Evolutionary conservation across 2,888 invertebrate genomes (phyloP), one percentile per base, ranked within the genome.

Genomic region (Prionchulus punctatus): DNA sequence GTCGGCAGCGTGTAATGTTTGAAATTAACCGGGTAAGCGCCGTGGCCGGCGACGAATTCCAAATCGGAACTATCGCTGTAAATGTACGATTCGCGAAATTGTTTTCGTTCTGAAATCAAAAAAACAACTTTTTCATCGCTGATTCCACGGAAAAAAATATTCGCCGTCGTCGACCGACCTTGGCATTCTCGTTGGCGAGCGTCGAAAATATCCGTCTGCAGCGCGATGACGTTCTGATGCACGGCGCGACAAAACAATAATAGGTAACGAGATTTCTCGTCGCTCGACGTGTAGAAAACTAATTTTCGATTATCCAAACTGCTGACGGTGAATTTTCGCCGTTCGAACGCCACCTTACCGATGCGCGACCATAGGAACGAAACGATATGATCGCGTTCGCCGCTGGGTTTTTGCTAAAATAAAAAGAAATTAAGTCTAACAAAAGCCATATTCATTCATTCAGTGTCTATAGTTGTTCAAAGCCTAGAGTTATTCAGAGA

Each of bases 321-420:
- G 67, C 87, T 87, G 57, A 86, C 84, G 12, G 88, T 91, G 74
- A 96, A 92, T 75, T 92, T 94, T 75, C 92, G 92, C 68, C 90
- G 80, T 74, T 94, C 92, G 73, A 92, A 94, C 72, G 86, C 86
- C 23, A 94, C 77, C 75, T 91, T 91, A 61, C 86, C 88, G 61
- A 96, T 94, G 65, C 87, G 86, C 67, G 88, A 86, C 94, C 94
- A 96, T 57, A 87, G 81, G 70, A 92, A 91, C 62, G 85, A 84
- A 30, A 85, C 83, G 57, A 84, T 80, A 43, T 72, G 67, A 61
- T 70, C 70, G 58, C 72, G 71, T 57, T 71, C 72, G 15, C 71
- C 70, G 57, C 70, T 68, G 51, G 66, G 65, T 36, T 67, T 64
- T 57, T 71, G 69, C 67, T 72, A 60, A 47, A 63, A 63, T 50